Base-by-base conservation (phyloP, 1,140 invertebrate species). In the Acromyrmex echinatior region DNA sequence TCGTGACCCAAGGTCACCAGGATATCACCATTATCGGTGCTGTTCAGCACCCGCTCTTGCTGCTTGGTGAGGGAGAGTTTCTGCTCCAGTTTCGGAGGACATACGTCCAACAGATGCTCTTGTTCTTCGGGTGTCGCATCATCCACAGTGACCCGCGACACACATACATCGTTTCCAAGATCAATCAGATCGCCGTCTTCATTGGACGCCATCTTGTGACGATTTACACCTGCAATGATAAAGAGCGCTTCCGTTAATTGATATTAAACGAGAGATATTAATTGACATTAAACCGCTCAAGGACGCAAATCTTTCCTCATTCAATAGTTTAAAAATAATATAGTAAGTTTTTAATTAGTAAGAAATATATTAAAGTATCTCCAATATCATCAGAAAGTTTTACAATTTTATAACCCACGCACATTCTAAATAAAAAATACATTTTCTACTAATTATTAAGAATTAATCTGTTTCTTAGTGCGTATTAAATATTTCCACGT, bases 121-220 rank as follows among this genome's bases (percentile, higher is more conserved):
- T 94, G 94, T 16, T 95, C 95, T 2, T 95, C 94, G 21, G 90
- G 73, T 0, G 89, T 93, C 39, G 87, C 70, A 3, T 94, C 88
- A 0, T 88, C 4, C 3, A 86, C 56, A 2, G 88, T 45, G 0
- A 92, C 70, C 2, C 92, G 88, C 0, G 92, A 86, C 0, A 93
- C 90, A 45, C 92, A 93, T 12, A 82, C 65, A 4, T 94, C 93
- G 25, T 91, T 95, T 39, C 94, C 94, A 16, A 95, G 92, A 78
- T 95, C 94, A 56, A 95, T 95, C 60, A 95, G 73, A 78, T 95
- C 95, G 21, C 93, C 93, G 10, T 95, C 94, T 18, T 95, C 94
- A 3, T 39, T 92, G 18, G 92, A 89, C 16, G 92, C 91, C 94
- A 95, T 95, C 60, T 92, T 91, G 25, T 60, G 62, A 31, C 10